Percentiles rank a stretch among this genome's conserved stretches.
Conservation (phyloP, 1,140 invertebrate species). For the Hypsibius dujardini region DNA sequence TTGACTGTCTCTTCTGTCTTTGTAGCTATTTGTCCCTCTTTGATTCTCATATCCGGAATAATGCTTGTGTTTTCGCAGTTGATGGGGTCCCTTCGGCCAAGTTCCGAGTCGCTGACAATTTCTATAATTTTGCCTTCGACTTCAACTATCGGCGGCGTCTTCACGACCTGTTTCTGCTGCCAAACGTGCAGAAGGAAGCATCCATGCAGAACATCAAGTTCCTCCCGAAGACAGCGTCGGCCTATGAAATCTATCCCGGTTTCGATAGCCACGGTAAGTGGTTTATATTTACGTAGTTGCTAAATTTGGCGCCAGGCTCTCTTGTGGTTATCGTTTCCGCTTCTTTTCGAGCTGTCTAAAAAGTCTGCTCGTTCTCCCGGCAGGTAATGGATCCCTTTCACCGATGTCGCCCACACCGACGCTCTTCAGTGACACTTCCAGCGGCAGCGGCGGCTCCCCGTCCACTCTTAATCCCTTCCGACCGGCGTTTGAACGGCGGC, state of each 20-base stretch:
- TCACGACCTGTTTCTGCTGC: slow-evolving; percentile 6
- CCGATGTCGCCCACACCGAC: slow-evolving; percentile 2
- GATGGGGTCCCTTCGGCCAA: not conserved
- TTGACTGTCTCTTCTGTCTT: not conserved
- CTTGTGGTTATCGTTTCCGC: too few relatives aligned
- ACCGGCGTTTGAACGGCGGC: not conserved
- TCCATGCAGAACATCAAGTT: slow-evolving; percentile 9
- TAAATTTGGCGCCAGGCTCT: too few relatives aligned
- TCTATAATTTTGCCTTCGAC: not conserved
- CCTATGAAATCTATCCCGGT: slow-evolving; percentile 14
- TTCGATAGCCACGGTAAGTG: not conserved
- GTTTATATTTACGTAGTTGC: not conserved
- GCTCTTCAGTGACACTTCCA: not conserved
- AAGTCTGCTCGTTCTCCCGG: not conserved
- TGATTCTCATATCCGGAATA: not conserved
- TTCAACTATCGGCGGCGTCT: slow-evolving; percentile 10
- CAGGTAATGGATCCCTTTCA: not conserved
- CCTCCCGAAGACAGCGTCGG: not conserved
- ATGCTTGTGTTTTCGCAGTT: not conserved
- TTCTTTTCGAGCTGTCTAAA: too few relatives aligned
- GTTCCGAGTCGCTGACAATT: not conserved
- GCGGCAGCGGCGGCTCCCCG: not conserved
- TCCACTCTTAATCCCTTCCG: not conserved
- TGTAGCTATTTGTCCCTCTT: too few relatives aligned
- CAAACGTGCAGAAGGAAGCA: not conserved